Base-by-base conservation (phyloP, 2,888 invertebrate species). In the Cosmopolites sordidus region DNA sequence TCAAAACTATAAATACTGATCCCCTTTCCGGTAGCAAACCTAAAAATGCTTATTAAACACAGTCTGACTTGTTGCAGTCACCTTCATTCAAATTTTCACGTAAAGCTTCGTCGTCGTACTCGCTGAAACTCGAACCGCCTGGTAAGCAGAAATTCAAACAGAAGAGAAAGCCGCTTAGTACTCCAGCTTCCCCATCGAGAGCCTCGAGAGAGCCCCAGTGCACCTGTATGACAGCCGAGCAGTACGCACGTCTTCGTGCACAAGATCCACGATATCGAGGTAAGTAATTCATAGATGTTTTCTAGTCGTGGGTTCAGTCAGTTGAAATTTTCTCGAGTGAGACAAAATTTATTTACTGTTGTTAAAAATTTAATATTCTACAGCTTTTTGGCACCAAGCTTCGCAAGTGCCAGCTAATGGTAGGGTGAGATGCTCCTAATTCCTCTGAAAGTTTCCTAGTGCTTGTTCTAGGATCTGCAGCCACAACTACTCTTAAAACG, bases 81-180 rank as follows among this genome's bases (percentile, higher is more conserved):
- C 94, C 93, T 75, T 91, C 93, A 78, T 95, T 93, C 86, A 94
- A 94, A 83, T 94, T 94, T 82, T 92, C 93, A 75, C 86, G 95
- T 77, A 96, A 96, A 83, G 93, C 94, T 71, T 92, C 94, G 66
- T 94, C 94, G 69, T 94, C 94, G 75, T 95, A 94, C 80, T 95
- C 94, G 72, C 83, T 96, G 75, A 92, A 92, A 80, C 80, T 93
- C 79, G 95, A 95, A 74, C 89, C 91, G 59, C 88, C 89, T 61
- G 86, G 81, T 74, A 90, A 89, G 79, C 87, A 88, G 76, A 90
- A 90, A 75, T 83, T 86, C 72, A 92, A 92, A 75, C 78, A 92
- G 92, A 79, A 92, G 92, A 44, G 79, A 91, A 64, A 95, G 94
- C 69, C 65, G 4, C 47, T 64, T 37, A 64, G 64, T 51, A 96